These are phyloP conservation scores for Pristiophorus japonicus DNA, from an alignment of 2,113 vertebrate genomes.

Conservation along the genomic window DNA sequence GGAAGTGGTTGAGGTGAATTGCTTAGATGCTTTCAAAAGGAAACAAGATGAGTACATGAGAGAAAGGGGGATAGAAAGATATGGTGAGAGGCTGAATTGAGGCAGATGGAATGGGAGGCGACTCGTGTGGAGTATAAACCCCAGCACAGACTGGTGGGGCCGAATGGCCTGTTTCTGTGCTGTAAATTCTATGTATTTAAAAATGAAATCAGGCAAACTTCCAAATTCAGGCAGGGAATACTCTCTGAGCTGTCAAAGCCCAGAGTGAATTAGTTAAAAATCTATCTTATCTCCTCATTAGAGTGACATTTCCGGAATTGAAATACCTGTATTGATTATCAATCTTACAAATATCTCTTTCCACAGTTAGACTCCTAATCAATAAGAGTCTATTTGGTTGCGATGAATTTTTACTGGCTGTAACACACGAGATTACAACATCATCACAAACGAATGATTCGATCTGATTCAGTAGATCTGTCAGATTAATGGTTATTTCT, in stretches of 20 bases:
- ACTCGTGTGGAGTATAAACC: neutral
- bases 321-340: conserved; percentile 12
- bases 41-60: neutral
- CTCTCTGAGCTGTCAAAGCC: neutral
- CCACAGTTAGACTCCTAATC: conserved; percentile 7
- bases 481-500: neutral
- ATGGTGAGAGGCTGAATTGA: neutral
- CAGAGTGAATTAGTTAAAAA: conserved; percentile 26
- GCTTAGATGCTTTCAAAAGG: neutral
- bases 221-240: neutral
- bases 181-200: neutral
- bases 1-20: neutral
- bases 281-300: neutral
- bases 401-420: neutral
- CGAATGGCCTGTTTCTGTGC: neutral
- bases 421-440: conserved; percentile 4
- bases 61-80: neutral
- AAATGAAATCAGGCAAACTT: neutral
- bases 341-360: conserved; percentile 14
- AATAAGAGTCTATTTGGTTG: conserved; percentile 24
- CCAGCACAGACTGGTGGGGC: too few species aligned
- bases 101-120: neutral
- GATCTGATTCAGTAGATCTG: neutral
- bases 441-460: conserved; percentile 15
- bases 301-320: conserved; percentile 1